phyloP scores from a whole-genome alignment of 37 sponge, comb jelly and placozoan species.

The Agelas oroides region DNA sequence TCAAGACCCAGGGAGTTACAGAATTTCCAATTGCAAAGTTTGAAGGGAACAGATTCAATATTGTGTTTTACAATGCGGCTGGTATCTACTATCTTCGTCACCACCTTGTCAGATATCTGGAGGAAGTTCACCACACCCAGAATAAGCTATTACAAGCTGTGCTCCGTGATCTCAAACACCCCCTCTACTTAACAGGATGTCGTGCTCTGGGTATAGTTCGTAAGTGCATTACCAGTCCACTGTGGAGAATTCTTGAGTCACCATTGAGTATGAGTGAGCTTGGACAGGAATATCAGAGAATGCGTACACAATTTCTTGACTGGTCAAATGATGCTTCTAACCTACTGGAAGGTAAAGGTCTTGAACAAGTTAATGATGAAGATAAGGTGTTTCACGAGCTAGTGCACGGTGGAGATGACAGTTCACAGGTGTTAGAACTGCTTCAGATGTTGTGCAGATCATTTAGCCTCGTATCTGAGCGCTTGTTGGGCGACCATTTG shows the following conservation, averaged over 20 bases:
- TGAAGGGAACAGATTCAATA: constrained; percentile 51
- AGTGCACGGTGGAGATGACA: too few species aligned
- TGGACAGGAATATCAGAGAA: too few species aligned
- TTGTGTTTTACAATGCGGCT: constrained; percentile 61
- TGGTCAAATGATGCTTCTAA: too few species aligned
- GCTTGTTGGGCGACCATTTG: constrained; percentile 27
- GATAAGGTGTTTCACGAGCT: too few species aligned
- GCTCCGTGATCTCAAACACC: constrained; percentile 19
- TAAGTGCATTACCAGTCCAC: constrained; percentile 52
- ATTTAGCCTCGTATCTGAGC: neutral
- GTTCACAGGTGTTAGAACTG: neutral
- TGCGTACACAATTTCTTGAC: too few species aligned
- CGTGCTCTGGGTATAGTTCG: constrained; percentile 50
- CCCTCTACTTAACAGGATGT: constrained; percentile 35
- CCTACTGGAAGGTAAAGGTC: too few species aligned
- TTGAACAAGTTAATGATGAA: too few species aligned
- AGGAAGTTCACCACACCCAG: neutral
- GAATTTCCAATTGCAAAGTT: constrained; percentile 53
- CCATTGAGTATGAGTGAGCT: too few species aligned
- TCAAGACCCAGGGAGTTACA: constrained; percentile 9
- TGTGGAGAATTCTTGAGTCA: constrained; percentile 59
- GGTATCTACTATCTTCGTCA: constrained; percentile 38
- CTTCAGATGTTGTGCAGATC: constrained; percentile 13
- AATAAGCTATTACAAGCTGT: constrained; percentile 46
- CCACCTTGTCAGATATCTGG: constrained; percentile 27